These are phyloP conservation scores for Remorina albescens DNA, from an alignment of 2,797 vertebrate species.

Conservation along the genomic window DNA sequence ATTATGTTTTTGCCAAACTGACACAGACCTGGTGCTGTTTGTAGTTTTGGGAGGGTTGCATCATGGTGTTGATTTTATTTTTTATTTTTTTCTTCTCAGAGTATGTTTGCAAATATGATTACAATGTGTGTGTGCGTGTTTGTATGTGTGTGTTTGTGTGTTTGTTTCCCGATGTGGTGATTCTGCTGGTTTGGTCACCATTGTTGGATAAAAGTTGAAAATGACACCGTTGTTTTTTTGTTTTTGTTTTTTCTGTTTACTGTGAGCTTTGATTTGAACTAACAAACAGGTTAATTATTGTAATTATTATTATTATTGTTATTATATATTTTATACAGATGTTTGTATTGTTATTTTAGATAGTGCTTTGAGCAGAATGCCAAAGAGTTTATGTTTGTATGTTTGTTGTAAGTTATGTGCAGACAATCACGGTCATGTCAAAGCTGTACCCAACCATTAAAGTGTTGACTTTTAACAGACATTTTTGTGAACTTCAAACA, in stretches of 20 bases:
- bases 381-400: slow-evolving; percentile 93
- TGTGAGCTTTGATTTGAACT: slow-evolving; percentile 88
- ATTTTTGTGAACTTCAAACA: slow-evolving; percentile 82
- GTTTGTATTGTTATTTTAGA: slow-evolving; percentile 88
- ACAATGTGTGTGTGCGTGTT: slow-evolving; percentile 69
- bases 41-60: slow-evolving; percentile 65
- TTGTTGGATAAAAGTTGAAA: slow-evolving; percentile 65
- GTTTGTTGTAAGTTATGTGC: slow-evolving; percentile 90
- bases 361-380: slow-evolving; percentile 85
- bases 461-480: slow-evolving; percentile 81
- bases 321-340: slow-evolving; percentile 96
- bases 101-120: slow-evolving; percentile 75
- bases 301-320: slow-evolving; percentile 73
- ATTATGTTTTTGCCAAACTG: slow-evolving; percentile 53
- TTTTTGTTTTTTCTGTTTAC: slow-evolving; percentile 91
- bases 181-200: slow-evolving; percentile 92
- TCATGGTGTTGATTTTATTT: slow-evolving; percentile 40
- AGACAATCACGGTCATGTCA: slow-evolving; percentile 89
- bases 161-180: slow-evolving; percentile 77
- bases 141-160: slow-evolving; percentile 72
- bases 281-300: slow-evolving; percentile 79
- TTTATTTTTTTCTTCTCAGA: slow-evolving; percentile 46
- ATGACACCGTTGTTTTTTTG: slow-evolving; percentile 58
- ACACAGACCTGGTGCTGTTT: slow-evolving; percentile 59
- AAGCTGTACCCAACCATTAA: slow-evolving; percentile 76